Evolutionary conservation across 2,888 invertebrate species (phyloP).

Genomic region (Liposcelis brunnea): DNA sequence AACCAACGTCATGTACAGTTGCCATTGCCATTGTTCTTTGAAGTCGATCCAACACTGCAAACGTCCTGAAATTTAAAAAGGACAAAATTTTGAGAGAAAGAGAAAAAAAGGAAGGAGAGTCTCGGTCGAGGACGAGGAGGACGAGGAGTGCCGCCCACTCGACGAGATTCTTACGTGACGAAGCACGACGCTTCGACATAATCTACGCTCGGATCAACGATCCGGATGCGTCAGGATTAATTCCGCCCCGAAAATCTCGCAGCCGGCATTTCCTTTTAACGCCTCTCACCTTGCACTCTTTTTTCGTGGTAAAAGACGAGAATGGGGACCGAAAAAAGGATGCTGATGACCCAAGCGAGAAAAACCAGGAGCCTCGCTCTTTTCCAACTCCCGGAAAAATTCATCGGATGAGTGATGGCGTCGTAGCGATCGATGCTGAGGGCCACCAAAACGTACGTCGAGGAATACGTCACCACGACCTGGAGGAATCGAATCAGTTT

Average conservation of each 20-base stretch:
- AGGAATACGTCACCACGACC: slow-evolving; percentile 30
- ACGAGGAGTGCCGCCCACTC: background rate
- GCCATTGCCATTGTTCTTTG: slow-evolving; percentile 56
- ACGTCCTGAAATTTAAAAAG: slow-evolving; percentile 31
- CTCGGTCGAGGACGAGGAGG: background rate
- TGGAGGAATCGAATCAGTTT: slow-evolving; percentile 29
- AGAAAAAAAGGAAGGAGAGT: no score
- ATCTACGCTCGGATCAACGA: no score
- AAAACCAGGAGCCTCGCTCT: slow-evolving; percentile 26
- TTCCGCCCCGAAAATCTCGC: no score
- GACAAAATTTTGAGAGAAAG: background rate
- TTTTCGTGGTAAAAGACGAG: slow-evolving; percentile 45
- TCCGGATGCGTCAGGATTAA: no score
- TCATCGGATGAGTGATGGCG: slow-evolving; percentile 31
- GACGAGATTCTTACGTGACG: background rate
- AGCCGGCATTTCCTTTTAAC: background rate
- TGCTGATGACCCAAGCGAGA: slow-evolving; percentile 27
- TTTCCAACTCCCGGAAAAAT: slow-evolving; percentile 29
- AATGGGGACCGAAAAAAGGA: slow-evolving; percentile 27
- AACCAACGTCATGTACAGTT: slow-evolving; percentile 73
- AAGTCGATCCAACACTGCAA: slow-evolving; percentile 83
- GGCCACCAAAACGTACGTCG: slow-evolving; percentile 32
- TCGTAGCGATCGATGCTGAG: slow-evolving; percentile 32
- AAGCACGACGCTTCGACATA: background rate
- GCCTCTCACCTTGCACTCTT: slow-evolving; percentile 46